Base-by-base conservation (phyloP, 1,140 invertebrate species). In the Bombus balteatus region DNA sequence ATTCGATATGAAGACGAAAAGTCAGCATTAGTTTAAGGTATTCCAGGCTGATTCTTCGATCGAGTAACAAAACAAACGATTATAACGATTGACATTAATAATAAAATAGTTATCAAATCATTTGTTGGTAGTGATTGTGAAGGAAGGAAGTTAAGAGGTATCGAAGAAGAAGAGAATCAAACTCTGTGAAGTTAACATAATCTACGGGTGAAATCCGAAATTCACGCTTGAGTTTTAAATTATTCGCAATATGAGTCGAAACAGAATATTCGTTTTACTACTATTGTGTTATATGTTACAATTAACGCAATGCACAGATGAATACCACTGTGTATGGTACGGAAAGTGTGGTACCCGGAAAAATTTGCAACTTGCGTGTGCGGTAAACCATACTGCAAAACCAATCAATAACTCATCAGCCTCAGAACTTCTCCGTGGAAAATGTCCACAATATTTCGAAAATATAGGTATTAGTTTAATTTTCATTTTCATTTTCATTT, bases 291-390 rank as follows among this genome's bases (percentile, higher is more conserved):
- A n/a, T 22, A 34, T 34, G n/a, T 57, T 66, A n/a, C 65, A 59
- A 1, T 34, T 62, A 34, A 32, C 47, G 9, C 62, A 71, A 10
- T 57, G 83, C 2, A 5, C 6, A 18, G 10, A 57, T 12, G 34
- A 87, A 15, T 72, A 76, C 53, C 76, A 37, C 65, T 97, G 97
- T 92, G 93, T 96, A 65, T 96, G 96, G 96, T 96, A 96, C 85
- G 96, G 95, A 5, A 91, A 95, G 32, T 96, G 96, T 86, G 91
- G 92, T 85, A 25, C 62, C 9, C 5, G 1, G 84, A 86, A 32
- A 92, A 91, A 12, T 66, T 1, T 57, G 8, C 13, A 93, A 94
- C 86, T 96, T 95, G 87, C 96, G 95, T 92, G 88, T 87, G 13
- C 15, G 0, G 96, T 96, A 39, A 90, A 95, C 59, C 95, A 94